These are phyloP conservation scores for Plectrocnemia conspersa DNA, from an alignment of 1,140 invertebrate species.

Conservation along the genomic window DNA sequence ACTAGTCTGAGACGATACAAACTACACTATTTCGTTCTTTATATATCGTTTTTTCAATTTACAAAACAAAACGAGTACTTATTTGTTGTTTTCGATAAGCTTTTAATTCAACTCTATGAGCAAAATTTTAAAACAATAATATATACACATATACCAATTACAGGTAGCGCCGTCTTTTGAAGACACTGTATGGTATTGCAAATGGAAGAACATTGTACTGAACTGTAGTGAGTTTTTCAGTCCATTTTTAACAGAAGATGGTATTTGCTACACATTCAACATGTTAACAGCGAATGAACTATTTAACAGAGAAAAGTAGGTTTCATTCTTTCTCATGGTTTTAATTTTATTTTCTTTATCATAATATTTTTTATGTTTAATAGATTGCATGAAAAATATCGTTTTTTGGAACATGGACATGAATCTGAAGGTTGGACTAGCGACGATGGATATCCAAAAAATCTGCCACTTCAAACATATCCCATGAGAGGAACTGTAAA, in stretches of 20 bases:
- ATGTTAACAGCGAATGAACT: slow-evolving; percentile 56
- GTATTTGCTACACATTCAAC: slow-evolving; percentile 67
- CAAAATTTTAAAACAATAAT: no score
- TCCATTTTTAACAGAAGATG: slow-evolving; percentile 63
- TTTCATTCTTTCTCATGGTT: slow-evolving; percentile 10
- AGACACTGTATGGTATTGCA: slow-evolving; percentile 53
- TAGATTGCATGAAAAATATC: background rate
- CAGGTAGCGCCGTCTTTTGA: slow-evolving; percentile 55
- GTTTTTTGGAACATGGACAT: background rate
- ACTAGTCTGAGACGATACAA: no score
- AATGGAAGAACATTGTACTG: slow-evolving; percentile 51
- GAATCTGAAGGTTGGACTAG: slow-evolving; percentile 52
- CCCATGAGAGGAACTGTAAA: slow-evolving; percentile 39
- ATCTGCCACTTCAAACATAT: slow-evolving; percentile 53
- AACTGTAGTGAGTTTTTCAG: slow-evolving; percentile 56
- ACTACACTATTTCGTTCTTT: no score
- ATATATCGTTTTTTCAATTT: no score
- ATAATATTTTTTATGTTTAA: background rate
- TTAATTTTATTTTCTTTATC: background rate
- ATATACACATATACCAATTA: no score
- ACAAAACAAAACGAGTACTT: no score
- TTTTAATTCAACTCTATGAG: no score
- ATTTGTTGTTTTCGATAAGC: no score
- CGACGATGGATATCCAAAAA: slow-evolving; percentile 53
- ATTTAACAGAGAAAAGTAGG: slow-evolving; percentile 52